Evolutionary conservation across 2,888 invertebrate genomes (phyloP).

Genomic region (Chouioia cunea): DNA sequence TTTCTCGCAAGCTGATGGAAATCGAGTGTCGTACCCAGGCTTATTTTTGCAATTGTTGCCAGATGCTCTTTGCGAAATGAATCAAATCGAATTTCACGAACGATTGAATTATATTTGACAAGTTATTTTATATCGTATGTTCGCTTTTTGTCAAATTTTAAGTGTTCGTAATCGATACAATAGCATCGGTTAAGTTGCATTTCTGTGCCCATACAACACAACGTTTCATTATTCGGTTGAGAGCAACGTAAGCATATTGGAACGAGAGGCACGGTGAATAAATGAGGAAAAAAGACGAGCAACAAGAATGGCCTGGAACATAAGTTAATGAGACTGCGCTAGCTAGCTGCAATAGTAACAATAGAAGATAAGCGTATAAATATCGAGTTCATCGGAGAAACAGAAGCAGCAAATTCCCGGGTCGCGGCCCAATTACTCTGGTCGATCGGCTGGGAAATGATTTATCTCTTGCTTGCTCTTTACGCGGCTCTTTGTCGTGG

Average conservation of each 20-base stretch:
- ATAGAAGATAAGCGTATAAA: conserved; percentile 45
- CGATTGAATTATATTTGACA: no score
- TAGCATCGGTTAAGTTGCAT: no score
- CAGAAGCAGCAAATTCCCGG: conserved; percentile 55
- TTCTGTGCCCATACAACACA: no score
- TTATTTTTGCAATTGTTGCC: conserved; percentile 32
- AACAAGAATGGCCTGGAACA: no score
- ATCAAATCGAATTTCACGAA: not conserved
- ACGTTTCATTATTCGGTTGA: no score
- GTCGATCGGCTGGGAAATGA: conserved; percentile 55
- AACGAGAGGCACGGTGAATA: no score
- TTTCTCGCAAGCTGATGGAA: not conserved
- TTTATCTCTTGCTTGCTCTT: conserved; percentile 52
- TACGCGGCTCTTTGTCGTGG: conserved; percentile 44
- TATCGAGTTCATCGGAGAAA: conserved; percentile 42
- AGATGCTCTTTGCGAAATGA: not conserved
- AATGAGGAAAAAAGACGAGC: no score
- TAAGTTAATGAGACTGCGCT: conserved; percentile 7
- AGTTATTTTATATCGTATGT: no score
- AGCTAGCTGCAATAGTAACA: conserved; percentile 42
- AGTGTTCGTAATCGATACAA: no score
- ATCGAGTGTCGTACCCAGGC: conserved; percentile 19
- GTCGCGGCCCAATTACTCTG: conserved; percentile 58
- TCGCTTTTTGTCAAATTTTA: no score
- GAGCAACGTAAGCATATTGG: no score